phyloP scores from a whole-genome alignment of 2,113 vertebrate species.

The Oreochromis niloticus region DNA sequence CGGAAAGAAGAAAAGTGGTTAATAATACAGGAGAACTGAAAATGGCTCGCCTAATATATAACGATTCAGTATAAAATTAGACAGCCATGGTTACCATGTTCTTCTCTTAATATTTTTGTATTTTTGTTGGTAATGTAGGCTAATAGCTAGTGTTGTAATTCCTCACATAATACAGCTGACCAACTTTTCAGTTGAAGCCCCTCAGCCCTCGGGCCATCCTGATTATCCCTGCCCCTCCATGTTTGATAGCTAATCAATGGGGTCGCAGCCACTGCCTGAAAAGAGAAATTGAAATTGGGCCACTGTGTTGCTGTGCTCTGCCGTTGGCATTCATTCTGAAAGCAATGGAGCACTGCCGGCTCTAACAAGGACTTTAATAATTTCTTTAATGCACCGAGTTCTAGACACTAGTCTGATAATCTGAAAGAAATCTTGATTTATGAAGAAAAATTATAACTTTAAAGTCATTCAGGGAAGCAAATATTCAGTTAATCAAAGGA shows the following conservation, averaged over 20 bases:
- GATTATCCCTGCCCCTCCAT: conserved; percentile 52
- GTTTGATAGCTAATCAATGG: conserved; percentile 64
- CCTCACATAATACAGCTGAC: conserved; percentile 30
- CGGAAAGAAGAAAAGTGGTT: neutral
- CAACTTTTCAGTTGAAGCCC: conserved; percentile 32
- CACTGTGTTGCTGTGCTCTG: conserved; percentile 28
- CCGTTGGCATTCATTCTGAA: conserved; percentile 15
- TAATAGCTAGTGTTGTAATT: neutral
- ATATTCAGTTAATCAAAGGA: neutral
- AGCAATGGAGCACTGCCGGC: neutral
- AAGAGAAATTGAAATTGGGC: conserved; percentile 50
- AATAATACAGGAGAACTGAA: neutral
- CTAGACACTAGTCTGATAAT: neutral
- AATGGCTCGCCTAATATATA: neutral
- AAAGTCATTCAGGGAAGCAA: neutral
- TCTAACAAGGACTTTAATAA: neutral
- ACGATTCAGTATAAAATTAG: neutral
- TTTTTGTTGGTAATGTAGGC: neutral
- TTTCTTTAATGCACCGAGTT: neutral
- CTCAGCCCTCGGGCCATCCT: conserved; percentile 22
- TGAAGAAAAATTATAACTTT: neutral
- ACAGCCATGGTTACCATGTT: neutral
- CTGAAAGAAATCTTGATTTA: neutral
- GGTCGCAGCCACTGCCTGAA: conserved; percentile 40
- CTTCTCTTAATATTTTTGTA: neutral